Conservation (phyloP, 2,113 vertebrate genomes). For the Heterocephalus glaber region DNA sequence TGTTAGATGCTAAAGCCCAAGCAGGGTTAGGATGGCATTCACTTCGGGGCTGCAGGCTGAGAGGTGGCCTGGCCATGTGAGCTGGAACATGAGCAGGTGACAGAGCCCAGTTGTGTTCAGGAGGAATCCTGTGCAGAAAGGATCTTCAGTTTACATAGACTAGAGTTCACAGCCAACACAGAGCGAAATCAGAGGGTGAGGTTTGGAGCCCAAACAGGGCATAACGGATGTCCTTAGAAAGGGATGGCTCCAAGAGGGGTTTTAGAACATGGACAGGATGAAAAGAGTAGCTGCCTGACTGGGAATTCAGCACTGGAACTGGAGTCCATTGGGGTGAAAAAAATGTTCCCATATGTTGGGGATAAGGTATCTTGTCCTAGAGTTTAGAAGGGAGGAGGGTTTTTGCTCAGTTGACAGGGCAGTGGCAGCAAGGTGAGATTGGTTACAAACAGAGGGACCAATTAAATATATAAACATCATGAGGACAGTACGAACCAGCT, state of each 20-base stretch:
- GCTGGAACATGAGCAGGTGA: background rate
- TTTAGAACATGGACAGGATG: background rate
- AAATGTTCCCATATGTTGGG: rapidly evolving
- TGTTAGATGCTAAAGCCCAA: background rate
- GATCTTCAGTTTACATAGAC: too few relatives aligned
- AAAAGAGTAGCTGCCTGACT: background rate
- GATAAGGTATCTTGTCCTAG: too few relatives aligned
- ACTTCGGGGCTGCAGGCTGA: background rate
- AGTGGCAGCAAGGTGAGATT: background rate
- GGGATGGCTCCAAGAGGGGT: background rate
- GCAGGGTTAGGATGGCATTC: background rate
- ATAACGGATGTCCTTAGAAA: background rate
- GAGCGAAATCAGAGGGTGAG: background rate
- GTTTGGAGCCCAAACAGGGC: background rate
- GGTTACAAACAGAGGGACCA: background rate
- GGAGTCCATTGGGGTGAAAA: background rate
- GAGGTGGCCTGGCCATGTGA: background rate
- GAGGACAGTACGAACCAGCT: background rate
- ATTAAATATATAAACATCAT: background rate
- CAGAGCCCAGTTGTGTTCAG: background rate
- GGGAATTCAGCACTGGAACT: too few relatives aligned
- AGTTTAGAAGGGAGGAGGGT: background rate
- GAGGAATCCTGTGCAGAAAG: background rate
- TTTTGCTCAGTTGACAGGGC: background rate
- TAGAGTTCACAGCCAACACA: rapidly evolving